Conservation (phyloP, 1,140 invertebrate species). For the Tetragnatha versicolor region DNA sequence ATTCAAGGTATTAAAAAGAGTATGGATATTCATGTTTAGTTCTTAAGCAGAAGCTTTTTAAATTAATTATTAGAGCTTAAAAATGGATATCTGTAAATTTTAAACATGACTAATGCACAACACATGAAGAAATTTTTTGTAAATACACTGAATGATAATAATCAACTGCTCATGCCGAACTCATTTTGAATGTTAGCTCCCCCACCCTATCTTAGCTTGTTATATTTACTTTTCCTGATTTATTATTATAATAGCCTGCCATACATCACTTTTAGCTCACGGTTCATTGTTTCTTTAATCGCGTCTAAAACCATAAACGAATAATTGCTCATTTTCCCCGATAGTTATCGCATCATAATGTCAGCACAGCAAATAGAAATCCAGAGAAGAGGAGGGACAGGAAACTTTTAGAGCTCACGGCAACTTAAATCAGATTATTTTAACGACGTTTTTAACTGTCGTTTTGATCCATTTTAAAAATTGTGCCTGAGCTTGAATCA, state of each 20-base stretch:
- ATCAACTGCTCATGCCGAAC: neutral
- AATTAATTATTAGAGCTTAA: no score
- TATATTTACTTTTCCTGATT: conserved; percentile 30
- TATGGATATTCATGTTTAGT: no score
- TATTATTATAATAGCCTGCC: conserved; percentile 26
- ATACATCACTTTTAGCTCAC: neutral
- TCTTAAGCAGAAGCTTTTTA: no score
- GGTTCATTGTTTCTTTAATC: conserved; percentile 29
- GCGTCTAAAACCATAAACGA: conserved; percentile 5
- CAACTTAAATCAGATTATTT: neutral
- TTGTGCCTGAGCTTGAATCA: no score
- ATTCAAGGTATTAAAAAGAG: no score
- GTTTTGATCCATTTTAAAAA: neutral
- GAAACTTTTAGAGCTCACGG: neutral
- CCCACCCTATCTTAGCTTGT: no score
- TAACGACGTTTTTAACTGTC: conserved; percentile 1
- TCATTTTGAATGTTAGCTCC: no score
- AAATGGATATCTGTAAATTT: no score
- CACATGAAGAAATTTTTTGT: no score
- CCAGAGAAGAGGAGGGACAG: neutral
- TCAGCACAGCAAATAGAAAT: neutral
- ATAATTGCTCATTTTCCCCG: conserved; percentile 34
- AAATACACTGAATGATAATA: no score
- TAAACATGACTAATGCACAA: no score
- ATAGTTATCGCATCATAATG: conserved; percentile 20